These are phyloP conservation scores for Argyra leucocephala DNA, from an alignment of 2,888 invertebrate genomes.

Conservation along the genomic window DNA sequence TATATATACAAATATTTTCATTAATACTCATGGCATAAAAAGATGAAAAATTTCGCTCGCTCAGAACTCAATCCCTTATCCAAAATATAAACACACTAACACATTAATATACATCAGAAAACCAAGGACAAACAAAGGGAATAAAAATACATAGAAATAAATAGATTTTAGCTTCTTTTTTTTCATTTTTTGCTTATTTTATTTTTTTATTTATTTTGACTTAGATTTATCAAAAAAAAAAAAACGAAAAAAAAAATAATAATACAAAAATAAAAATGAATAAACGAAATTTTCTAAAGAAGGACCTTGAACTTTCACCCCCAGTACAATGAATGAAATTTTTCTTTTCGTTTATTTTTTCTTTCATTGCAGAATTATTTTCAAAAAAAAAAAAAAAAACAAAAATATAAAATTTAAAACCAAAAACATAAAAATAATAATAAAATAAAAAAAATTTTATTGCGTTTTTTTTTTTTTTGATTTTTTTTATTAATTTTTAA, in stretches of 20 bases:
- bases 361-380: background rate
- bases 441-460: too few species aligned
- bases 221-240: background rate
- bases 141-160: background rate
- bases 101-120: background rate
- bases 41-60: too few species aligned
- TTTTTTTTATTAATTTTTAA: too few species aligned
- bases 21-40: too few species aligned
- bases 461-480: too few species aligned
- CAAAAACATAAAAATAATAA: too few species aligned
- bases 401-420: too few species aligned
- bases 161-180: background rate
- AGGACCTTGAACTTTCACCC: slow-evolving; percentile 2
- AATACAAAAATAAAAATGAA: background rate
- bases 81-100: background rate
- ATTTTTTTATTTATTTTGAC: background rate
- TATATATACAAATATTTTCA: background rate
- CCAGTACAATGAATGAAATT: background rate
- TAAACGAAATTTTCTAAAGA: background rate
- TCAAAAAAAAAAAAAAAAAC: background rate
- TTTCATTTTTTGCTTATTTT: too few species aligned
- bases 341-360: background rate
- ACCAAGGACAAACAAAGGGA: background rate
- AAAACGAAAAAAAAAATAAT: background rate
- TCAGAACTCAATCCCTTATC: too few species aligned